Conservation (phyloP, 2,797 vertebrate genomes). For the Pangasius larnaudii region DNA sequence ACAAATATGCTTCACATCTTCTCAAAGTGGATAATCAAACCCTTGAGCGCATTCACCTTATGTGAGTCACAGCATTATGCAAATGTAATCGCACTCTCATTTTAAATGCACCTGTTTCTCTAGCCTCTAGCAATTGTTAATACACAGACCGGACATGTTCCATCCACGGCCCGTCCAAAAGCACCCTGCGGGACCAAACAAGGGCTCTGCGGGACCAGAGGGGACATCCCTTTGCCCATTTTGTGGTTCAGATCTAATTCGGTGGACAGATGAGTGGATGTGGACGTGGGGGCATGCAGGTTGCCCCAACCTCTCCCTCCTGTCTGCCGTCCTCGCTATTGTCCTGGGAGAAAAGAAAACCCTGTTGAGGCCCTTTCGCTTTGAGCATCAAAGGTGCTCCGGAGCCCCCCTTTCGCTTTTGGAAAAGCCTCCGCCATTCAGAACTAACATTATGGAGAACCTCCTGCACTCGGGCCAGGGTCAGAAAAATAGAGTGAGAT, state of each 20-base stretch:
- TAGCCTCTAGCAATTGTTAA: constrained; percentile 52
- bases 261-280: constrained; percentile 56
- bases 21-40: constrained; percentile 53
- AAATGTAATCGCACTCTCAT: constrained; percentile 37
- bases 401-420: constrained; percentile 33
- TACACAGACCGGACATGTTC: constrained; percentile 19
- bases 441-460: constrained; percentile 59
- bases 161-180: constrained; percentile 16
- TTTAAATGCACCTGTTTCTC: constrained; percentile 53
- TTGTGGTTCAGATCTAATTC: constrained; percentile 58
- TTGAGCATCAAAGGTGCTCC: constrained; percentile 64
- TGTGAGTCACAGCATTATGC: constrained; percentile 25
- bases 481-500: constrained; percentile 67
- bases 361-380: constrained; percentile 62
- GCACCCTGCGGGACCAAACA: constrained; percentile 27
- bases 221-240: constrained; percentile 59
- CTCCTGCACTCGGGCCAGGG: constrained; percentile 56
- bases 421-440: constrained; percentile 61
- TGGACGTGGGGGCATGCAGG: constrained; percentile 52
- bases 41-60: constrained; percentile 51
- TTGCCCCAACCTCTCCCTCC: constrained; percentile 61
- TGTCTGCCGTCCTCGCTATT: constrained; percentile 62
- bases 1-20: constrained; percentile 56
- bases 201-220: constrained; percentile 28
- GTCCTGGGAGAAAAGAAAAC: constrained; percentile 52